A percentile compares a stretch with the other conserved stretches of the same genome.
Evolutionary conservation across 2,113 vertebrate species (phyloP).

Genomic region (Proteles cristata): DNA sequence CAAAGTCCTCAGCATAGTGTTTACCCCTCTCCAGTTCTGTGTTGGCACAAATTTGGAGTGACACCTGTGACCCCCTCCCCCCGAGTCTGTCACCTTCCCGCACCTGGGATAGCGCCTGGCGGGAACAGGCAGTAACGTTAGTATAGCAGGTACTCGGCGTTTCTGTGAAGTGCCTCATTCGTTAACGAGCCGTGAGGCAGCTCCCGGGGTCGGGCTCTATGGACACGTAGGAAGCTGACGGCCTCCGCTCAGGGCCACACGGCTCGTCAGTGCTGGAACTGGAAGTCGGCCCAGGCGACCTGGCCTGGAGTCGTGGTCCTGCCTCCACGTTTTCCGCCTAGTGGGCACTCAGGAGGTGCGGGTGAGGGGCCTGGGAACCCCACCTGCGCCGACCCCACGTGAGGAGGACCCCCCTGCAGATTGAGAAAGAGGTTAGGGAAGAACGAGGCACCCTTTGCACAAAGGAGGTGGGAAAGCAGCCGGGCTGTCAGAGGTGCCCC

Average conservation of each 20-base stretch:
- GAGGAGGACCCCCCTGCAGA: not conserved
- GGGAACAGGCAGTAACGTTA: rapidly evolving
- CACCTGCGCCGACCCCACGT: rapidly evolving
- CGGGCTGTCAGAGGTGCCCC: not conserved
- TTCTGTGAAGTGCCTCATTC: rapidly evolving
- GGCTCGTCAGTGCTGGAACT: rapidly evolving
- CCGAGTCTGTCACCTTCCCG: not conserved
- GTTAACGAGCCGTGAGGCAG: not conserved
- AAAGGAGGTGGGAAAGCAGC: rapidly evolving
- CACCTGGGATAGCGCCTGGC: not conserved
- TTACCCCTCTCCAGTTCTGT: rapidly evolving
- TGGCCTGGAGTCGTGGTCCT: no score
- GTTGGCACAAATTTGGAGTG: no score
- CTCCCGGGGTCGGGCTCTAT: rapidly evolving
- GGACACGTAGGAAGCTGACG: rapidly evolving
- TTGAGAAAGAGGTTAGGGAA: no score
- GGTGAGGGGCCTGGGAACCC: rapidly evolving
- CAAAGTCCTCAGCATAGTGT: rapidly evolving
- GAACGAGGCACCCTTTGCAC: rapidly evolving
- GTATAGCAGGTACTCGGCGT: rapidly evolving
- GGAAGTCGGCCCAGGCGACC: no score
- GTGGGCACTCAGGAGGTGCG: not conserved
- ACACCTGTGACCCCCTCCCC: rapidly evolving
- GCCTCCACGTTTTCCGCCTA: no score
- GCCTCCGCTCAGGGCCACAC: not conserved